These are phyloP conservation scores for Scatophagus argus DNA, from an alignment of 2,113 vertebrate genomes.

Conservation along the genomic window DNA sequence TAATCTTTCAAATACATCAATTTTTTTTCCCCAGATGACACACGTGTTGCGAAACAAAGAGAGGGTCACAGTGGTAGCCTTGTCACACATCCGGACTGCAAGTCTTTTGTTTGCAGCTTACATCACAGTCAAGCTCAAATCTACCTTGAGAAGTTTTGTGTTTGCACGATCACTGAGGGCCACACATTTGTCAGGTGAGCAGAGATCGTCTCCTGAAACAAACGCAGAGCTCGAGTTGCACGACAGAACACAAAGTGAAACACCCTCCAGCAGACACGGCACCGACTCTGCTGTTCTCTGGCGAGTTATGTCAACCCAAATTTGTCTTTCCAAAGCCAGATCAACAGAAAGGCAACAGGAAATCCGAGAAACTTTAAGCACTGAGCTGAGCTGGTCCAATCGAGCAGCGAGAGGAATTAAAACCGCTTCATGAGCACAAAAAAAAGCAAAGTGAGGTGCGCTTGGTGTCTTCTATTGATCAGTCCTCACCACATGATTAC, in stretches of 20 bases:
- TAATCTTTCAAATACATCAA: constrained; percentile 90
- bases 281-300: constrained; percentile 10
- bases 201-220: constrained; percentile 20
- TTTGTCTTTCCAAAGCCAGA: constrained; percentile 23
- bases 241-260: constrained; percentile 51
- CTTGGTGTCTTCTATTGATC: constrained; percentile 10
- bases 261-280: constrained; percentile 35
- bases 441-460: background rate
- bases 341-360: constrained; percentile 14
- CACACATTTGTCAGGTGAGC: constrained; percentile 11
- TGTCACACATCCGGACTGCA: background rate
- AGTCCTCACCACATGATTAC: background rate
- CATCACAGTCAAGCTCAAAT: background rate
- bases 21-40: background rate
- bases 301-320: constrained; percentile 9
- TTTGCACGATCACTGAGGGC: background rate
- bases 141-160: background rate
- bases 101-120: background rate
- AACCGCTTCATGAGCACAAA: constrained; percentile 3
- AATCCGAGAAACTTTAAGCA: background rate
- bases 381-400: background rate
- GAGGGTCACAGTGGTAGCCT: too few species aligned
- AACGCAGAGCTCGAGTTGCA: constrained; percentile 27
- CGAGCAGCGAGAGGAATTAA: constrained; percentile 9
- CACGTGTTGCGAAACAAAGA: background rate